Base-by-base conservation (phyloP, 2,797 vertebrate genomes). In the Melopsittacus undulatus region DNA sequence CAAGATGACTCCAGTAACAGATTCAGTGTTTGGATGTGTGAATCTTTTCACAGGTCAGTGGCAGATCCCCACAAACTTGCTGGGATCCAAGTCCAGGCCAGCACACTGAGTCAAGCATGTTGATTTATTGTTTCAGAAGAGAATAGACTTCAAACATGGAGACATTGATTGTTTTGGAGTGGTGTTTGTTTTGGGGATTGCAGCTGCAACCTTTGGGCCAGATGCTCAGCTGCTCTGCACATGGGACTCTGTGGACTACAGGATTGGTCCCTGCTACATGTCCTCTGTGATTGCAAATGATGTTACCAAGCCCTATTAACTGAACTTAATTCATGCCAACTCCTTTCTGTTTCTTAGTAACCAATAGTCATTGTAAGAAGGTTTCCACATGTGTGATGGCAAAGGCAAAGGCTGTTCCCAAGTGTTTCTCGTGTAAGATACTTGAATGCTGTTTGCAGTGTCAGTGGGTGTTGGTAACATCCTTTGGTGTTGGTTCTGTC, bases 361-460 rank as follows among this genome's bases (percentile, higher is more conserved):
- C 98, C 98, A 97, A 97, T 98, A 98, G 98, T 97, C 98, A 98
- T 97, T 99, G 98, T 98, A 98, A 97, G 97, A 98, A 98, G 98
- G 98, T 98, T 97, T 98, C 99, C 97, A 98, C 98, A 48, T 99
- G 98, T 98, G 98, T 99, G 98, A 98, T 99, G 98, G 95, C 98
- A 97, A 98, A 98, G 97, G 97, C 98, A 97, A 98, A 98, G 97
- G 97, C 98, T 79, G 94, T 98, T 92, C 98, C 98, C 98, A 98
- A 98, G 98, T 98, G 98, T 98, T 99, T 98, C 98, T 99, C 98
- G 95, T 99, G 98, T 99, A 99, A 98, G 98, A 98, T 85, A 95
- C 96, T 97, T 96, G 97, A 97, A 96, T 96, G 93, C 96, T 96
- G 95, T 82, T 80, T 91, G 94, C 85, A 83, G 95, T 82, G 81